Base-by-base conservation (phyloP, 2,797 vertebrate species). In the Aulostomus chinensis region DNA sequence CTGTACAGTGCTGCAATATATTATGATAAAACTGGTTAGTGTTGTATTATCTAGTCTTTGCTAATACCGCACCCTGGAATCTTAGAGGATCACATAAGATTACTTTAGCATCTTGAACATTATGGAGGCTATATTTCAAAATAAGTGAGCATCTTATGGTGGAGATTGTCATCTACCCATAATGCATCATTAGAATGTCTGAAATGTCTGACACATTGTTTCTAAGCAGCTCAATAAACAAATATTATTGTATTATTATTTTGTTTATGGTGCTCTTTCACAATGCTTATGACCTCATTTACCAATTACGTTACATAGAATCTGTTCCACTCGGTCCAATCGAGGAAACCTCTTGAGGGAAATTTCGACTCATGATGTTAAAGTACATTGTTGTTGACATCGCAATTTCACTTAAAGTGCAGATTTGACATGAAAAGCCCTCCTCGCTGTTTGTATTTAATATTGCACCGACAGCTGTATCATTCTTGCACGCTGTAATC, bases 351-450 rank as follows among this genome's bases (percentile, higher is more conserved):
- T 62, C 71, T 67, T 40, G 62, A 74, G 54, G 67, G 68, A 75
- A 66, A 70, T 48, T 42, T 61, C 38, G 50, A 24, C 66, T 47
- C 54, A 65, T 74, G 79, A 85, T 78, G 72, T 80, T 64, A 50
- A 63, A 66, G 59, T 51, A 80, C 68, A 84, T 74, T 73, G 72
- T 74, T 80, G 76, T 85, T 86, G 89, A 90, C 87, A 88, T 45
- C 26, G 37, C 72, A 84, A 84, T 90, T 79, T 84, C 76, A 78
- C 77, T 83, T 79, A 75, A 81, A 83, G 84, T 77, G 73, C 76
- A 79, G 73, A 81, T 78, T 76, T 68, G 70, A 82, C 63, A 56
- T 59, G 76, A 80, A 79, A 75, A 74, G 78, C 67, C 68, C 46
- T 47, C 40, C 43, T 58, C 22, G 51, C 58, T 74, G 65, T 69